Percentiles rank a stretch among this genome's conserved stretches.
Conservation (phyloP, 37 sponge, comb jelly and placozoan species). For the Oopsacas minuta region DNA sequence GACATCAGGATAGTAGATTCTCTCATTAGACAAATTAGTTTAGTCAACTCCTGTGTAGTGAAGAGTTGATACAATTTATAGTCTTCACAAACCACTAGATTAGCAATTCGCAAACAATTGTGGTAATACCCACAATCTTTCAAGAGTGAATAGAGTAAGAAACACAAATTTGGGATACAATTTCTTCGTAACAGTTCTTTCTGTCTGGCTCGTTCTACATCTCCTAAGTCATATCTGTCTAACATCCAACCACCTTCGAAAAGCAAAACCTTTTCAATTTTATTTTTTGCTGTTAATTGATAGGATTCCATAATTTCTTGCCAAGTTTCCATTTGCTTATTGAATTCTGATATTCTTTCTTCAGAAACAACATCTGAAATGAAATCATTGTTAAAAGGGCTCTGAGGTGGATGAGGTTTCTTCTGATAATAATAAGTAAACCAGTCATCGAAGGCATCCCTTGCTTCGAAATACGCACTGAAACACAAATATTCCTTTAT, state of each 20-base stretch:
- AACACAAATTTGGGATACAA: neutral
- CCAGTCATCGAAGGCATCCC: constrained; percentile 4
- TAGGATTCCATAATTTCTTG: neutral
- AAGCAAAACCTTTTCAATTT: constrained; percentile 9
- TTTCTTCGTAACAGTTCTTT: neutral
- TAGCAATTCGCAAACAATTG: neutral
- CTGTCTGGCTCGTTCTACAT: neutral
- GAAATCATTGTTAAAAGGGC: neutral
- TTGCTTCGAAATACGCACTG: neutral
- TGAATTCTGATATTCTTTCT: neutral
- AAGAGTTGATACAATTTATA: neutral
- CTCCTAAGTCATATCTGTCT: neutral
- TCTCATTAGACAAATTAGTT: neutral
- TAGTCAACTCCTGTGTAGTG: neutral
- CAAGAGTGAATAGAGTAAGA: neutral
- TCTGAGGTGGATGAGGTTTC: neutral
- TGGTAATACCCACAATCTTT: neutral
- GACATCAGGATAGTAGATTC: neutral
- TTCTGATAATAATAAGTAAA: neutral
- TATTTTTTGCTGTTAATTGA: neutral
- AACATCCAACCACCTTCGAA: constrained; percentile 13
- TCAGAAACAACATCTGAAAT: neutral
- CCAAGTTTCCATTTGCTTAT: neutral
- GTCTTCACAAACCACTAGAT: neutral
- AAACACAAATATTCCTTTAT: constrained; percentile 16